Base-by-base conservation (phyloP, 2,888 invertebrate genomes). In the Pseudoips prasinana region DNA sequence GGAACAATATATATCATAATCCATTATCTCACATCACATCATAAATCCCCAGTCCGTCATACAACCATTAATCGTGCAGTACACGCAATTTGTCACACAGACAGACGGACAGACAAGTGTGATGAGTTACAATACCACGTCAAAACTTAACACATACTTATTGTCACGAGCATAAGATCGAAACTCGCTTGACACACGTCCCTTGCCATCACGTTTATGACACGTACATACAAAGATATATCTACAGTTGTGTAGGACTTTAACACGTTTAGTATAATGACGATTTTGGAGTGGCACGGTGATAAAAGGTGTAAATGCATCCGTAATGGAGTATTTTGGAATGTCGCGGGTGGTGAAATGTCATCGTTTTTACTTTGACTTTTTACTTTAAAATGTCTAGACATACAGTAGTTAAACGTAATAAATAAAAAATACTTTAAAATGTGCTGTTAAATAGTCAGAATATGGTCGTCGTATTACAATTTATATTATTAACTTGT, bases 71-170 rank as follows among this genome's bases (percentile, higher is more conserved):
- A 81, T 82, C 81, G 73, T 64, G 59, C 29, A 52, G 60, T 59
- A 65, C 52, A 50, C 58, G 72, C 73, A 74, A 80, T 81, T 80
- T 81, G 82, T 82, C 81, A 81, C 64, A 63, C 58, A 60, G 64
- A 68, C 73, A 71, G 74, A 76, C 75, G 63, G 66, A 75, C 72
- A 59, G 63, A 66, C 67, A 61, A 55, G 64, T 52, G 36, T 48
- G 46, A 46, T 36, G 58, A 48, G 36, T 35, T 33, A 14, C 14
- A 3, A 5, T 14, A 14, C 2, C 14, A 3, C 14, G 5, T 14
- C 2, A 14, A 14, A 14, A 14, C 14, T 3, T 14, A 3, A 14
- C 14, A 14, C 5, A 14, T 14, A 14, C 14, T 3, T 14, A 14
- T 14, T n/a, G n/a, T n/a, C n/a, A 14, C 14, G 5, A 14, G n/a